Conservation (phyloP, 2,888 invertebrate genomes). For the Troides oblongomaculatus region DNA sequence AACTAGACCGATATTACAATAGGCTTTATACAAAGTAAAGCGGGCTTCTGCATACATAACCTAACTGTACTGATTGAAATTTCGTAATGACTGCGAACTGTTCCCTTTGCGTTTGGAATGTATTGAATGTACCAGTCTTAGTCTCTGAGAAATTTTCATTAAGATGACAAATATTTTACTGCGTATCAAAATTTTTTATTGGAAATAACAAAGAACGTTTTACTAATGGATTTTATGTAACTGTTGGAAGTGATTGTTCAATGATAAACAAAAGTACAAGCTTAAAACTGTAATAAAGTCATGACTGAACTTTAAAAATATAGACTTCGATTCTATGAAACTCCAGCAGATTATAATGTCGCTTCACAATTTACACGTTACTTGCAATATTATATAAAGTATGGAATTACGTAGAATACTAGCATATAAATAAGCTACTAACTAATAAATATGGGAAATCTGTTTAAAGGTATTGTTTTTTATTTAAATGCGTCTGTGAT, state of each 20-base stretch:
- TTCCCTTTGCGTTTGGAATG: not conserved
- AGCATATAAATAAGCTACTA: too few relatives aligned
- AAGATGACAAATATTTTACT: not conserved
- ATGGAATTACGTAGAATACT: too few relatives aligned
- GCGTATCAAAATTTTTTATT: not conserved
- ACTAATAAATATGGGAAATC: too few relatives aligned
- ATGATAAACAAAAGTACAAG: not conserved
- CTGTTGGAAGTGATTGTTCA: not conserved
- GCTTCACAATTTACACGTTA: too few relatives aligned
- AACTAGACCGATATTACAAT: slow-evolving; percentile 12
- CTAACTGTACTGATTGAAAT: not conserved
- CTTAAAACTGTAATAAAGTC: too few relatives aligned
- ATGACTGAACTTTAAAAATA: too few relatives aligned
- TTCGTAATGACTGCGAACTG: not conserved
- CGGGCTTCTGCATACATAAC: not conserved
- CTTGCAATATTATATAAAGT: too few relatives aligned
- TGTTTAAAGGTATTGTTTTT: too few relatives aligned
- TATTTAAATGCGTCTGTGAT: too few relatives aligned
- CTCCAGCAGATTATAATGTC: too few relatives aligned
- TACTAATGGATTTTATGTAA: not conserved
- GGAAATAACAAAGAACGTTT: not conserved
- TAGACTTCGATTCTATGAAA: too few relatives aligned
- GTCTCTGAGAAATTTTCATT: not conserved
- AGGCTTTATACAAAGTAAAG: slow-evolving; percentile 1
- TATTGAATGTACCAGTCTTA: not conserved